phyloP scores from a whole-genome alignment of 2,888 invertebrate species.

The Phortica magna region DNA sequence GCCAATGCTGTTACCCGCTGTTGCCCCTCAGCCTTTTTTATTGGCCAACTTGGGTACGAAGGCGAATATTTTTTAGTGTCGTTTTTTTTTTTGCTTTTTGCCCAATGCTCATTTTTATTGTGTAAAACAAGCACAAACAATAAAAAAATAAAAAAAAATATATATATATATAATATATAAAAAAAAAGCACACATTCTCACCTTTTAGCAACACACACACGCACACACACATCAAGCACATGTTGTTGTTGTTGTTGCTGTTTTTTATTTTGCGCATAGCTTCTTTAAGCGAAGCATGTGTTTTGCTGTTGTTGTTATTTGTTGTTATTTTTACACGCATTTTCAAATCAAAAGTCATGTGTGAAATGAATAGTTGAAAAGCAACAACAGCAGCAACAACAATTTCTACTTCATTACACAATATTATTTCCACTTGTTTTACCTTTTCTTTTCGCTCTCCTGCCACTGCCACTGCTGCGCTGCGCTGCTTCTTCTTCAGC shows the following conservation, averaged over 20 bases:
- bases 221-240: no score
- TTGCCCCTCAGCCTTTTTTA: no score
- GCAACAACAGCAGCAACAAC: not conserved
- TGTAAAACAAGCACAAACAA: no score
- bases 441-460: not conserved
- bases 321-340: not conserved
- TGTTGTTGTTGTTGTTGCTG: not conserved
- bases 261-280: not conserved
- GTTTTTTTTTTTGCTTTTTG: no score
- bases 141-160: not conserved
- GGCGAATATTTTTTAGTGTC: no score
- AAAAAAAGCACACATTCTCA: no score
- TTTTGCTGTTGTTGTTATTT: not conserved
- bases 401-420: constrained; percentile 29
- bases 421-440: constrained; percentile 23
- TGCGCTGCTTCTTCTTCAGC: not conserved
- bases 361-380: not conserved
- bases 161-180: no score
- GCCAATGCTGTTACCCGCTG: no score
- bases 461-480: not conserved
- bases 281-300: not conserved
- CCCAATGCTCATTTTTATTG: no score
- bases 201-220: no score
- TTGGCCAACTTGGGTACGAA: no score
- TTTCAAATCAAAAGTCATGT: not conserved